These are phyloP conservation scores for Solea solea DNA, from an alignment of 2,113 vertebrate genomes.

Conservation along the genomic window DNA sequence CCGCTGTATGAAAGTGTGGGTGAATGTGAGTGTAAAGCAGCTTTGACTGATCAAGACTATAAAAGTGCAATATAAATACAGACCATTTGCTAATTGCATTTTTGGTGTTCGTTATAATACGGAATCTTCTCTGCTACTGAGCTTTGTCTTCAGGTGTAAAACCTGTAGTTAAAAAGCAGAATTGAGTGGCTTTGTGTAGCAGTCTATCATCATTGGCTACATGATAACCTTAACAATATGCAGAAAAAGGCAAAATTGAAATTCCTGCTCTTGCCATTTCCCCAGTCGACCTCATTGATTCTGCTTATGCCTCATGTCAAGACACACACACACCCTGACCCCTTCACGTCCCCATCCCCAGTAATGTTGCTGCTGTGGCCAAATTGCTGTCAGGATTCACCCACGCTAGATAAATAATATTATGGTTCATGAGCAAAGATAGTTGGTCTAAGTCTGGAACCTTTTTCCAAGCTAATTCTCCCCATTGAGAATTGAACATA, in stretches of 20 bases:
- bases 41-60: no score
- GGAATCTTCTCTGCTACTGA: not conserved
- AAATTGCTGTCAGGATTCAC: constrained; percentile 65
- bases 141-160: not conserved
- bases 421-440: constrained; percentile 51
- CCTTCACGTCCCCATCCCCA: constrained; percentile 38
- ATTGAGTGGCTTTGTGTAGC: not conserved
- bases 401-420: constrained; percentile 41
- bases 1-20: no score
- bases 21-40: no score
- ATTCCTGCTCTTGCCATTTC: not conserved
- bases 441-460: constrained; percentile 52
- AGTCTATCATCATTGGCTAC: not conserved
- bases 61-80: no score
- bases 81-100: no score
- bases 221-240: not conserved
- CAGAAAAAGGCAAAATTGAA: not conserved
- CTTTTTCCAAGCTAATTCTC: constrained; percentile 40
- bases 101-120: no score
- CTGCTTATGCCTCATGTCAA: constrained; percentile 39
- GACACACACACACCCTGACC: not conserved
- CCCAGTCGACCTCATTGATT: constrained; percentile 39
- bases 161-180: not conserved
- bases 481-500: constrained; percentile 56
- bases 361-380: constrained; percentile 35